Evolutionary conservation across 2,888 invertebrate genomes (phyloP).

Genomic region (Uropetala carovei): DNA sequence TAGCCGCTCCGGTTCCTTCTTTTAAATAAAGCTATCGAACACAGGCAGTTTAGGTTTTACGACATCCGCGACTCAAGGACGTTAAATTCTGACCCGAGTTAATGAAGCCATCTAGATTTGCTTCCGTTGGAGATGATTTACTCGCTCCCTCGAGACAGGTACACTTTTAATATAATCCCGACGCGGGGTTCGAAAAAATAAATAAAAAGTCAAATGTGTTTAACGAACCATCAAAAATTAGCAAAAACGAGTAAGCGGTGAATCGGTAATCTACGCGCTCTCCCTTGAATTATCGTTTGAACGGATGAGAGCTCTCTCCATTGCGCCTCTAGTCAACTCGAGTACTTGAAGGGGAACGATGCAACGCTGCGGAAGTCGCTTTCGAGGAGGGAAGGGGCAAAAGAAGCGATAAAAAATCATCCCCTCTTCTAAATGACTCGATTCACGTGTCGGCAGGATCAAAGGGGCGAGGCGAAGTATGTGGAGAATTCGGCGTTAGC

Average conservation of each 20-base stretch:
- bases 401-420: neutral
- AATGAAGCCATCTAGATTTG: neutral
- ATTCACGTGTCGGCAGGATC: neutral
- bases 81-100: too few species aligned
- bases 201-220: neutral
- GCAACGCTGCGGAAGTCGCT: neutral
- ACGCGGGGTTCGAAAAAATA: neutral
- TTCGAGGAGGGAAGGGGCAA: neutral
- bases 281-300: neutral
- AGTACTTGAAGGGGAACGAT: neutral
- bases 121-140: neutral
- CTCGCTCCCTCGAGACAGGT: neutral
- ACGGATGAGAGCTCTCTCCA: neutral
- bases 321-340: neutral
- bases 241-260: neutral
- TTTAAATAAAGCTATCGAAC: neutral
- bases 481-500: slow-evolving; percentile 13
- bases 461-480: neutral
- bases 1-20: too few species aligned
- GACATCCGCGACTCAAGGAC: neutral
- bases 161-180: neutral
- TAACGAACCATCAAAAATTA: neutral
- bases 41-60: neutral
- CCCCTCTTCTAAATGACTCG: neutral
- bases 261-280: neutral